Evolutionary conservation across 1,140 invertebrate species (phyloP), one percentile per base, ranked within the genome.

Genomic region (Apis florea): DNA sequence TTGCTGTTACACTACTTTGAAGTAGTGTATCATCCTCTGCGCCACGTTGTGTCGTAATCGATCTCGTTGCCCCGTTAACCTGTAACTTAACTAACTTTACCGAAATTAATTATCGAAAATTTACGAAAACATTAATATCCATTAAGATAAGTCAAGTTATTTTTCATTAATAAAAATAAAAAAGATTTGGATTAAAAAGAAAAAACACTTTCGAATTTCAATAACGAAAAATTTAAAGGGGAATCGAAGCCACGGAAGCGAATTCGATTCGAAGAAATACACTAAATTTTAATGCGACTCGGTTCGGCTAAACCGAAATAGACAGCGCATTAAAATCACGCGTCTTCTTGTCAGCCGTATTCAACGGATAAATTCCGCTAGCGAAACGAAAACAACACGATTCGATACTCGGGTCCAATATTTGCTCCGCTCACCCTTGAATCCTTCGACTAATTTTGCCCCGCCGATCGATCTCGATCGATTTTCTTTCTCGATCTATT

Each of bases 31-130:
- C 47, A 53, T 68, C 40, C 19, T 10, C 19, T 12, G 47, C 11
- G 24, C 17, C 26, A 31, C 61, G 8, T 26, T 17, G 40, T 79
- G 76, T 79, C 77, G 77, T 69, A 64, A 79, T 54, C 58, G 47
- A 51, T 19, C 31, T 40, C 69, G 26, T 58, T 17, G 19, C 69
- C 19, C 13, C 66, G 6, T 67, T n/a, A 67, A 64, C 3, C 26
- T 10, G 63, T 8, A 26, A 1, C 61, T 10, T 12, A 63, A 63
- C 24, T 2, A n/a, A 17, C 15, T 15, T n/a, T 13, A 12, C n/a
- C 24, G 17, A 1, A 17, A 19, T n/a, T 0, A 17, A 1, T 26
- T 19, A 10, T 19, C 24, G 11, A 58, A 58, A 58, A 58, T 58
- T n/a, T 11, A 58, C 10, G 21, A 58, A 21, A 58, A 40, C n/a